phyloP scores from a whole-genome alignment of 2,113 vertebrate genomes.

The Cricetomys ansorgei region DNA sequence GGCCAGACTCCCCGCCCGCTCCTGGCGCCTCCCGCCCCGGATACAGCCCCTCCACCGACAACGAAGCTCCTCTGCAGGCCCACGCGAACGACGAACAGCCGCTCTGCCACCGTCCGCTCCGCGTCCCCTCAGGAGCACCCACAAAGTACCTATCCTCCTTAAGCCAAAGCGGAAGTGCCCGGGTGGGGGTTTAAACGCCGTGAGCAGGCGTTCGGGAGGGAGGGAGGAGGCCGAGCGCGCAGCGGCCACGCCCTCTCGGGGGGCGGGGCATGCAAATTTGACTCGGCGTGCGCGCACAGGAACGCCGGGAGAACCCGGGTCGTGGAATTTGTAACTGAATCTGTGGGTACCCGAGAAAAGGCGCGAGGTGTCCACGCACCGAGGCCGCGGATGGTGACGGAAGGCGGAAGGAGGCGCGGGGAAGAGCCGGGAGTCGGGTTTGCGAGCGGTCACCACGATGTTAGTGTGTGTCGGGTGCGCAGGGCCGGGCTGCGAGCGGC shows the following conservation, averaged over 20 bases:
- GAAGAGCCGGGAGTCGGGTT: too few relatives aligned
- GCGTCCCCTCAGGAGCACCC: neutral
- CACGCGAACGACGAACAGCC: neutral
- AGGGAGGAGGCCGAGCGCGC: fast-evolving
- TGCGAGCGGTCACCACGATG: neutral
- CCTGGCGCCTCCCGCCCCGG: neutral
- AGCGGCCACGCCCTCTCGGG: neutral
- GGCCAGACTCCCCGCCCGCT: neutral
- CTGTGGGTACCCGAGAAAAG: too few relatives aligned
- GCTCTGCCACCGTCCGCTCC: neutral
- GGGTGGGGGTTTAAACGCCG: too few relatives aligned
- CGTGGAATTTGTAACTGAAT: neutral
- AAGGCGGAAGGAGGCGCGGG: neutral
- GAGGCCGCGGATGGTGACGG: too few relatives aligned
- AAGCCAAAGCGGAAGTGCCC: too few relatives aligned
- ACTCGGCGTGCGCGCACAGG: neutral
- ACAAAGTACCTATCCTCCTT: too few relatives aligned
- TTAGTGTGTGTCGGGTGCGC: neutral
- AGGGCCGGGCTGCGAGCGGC: fast-evolving
- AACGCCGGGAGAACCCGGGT: neutral
- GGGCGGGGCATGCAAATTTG: neutral
- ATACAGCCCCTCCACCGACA: neutral
- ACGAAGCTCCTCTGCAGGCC: neutral
- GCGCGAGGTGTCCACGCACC: too few relatives aligned
- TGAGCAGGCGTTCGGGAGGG: too few relatives aligned